Base-by-base conservation (phyloP, 2,113 vertebrate genomes). In the Ranitomeya variabilis region DNA sequence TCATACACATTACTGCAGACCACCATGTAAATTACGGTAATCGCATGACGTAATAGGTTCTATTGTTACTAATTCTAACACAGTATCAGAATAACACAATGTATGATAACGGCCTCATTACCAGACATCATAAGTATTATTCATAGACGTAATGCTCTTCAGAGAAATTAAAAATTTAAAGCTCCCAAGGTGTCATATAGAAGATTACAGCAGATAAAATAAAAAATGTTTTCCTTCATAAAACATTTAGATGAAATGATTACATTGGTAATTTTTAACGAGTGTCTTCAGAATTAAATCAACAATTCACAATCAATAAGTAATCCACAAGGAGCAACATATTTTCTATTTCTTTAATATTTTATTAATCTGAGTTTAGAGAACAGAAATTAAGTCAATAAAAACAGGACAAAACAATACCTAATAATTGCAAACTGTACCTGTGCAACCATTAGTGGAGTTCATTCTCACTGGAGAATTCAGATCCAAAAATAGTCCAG, bases 21-120 rank as follows among this genome's bases (percentile, higher is more conserved):
- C 15, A 51, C 14, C 12, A 77, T 18, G 52, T 19, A 4, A 21
- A 18, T 31, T 31, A 31, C 26, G 26, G 18, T 51, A 51, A n/a
- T n/a, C n/a, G 21, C 54, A 78, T 78, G 55, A 78, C 9, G 2
- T 31, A 31, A 31, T 31, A 31, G 26, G 26, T 31, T 31, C 2
- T 31, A 31, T 31, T 31, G 26, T 31, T 31, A 31, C 26, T 31
- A 31, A 31, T 31, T 31, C 26, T 31, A 31, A 31, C 26, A 31
- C 83, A 90, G 90, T 90, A 93, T 55, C 89, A 91, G 89, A 92
- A 93, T 91, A 91, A 93, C 92, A 54, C 52, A 11, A 45, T 51
- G 55, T n/a, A 60, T 16, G 26, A 26, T 91, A 93, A 51, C 90
- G 66, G 19, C 51, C 73, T 51, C 19, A 59, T 71, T 80, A 74